Evolutionary conservation across 2,888 invertebrate genomes (phyloP), one percentile per base, ranked within the genome.

Genomic region (Parapristionchus giblindavisi): DNA sequence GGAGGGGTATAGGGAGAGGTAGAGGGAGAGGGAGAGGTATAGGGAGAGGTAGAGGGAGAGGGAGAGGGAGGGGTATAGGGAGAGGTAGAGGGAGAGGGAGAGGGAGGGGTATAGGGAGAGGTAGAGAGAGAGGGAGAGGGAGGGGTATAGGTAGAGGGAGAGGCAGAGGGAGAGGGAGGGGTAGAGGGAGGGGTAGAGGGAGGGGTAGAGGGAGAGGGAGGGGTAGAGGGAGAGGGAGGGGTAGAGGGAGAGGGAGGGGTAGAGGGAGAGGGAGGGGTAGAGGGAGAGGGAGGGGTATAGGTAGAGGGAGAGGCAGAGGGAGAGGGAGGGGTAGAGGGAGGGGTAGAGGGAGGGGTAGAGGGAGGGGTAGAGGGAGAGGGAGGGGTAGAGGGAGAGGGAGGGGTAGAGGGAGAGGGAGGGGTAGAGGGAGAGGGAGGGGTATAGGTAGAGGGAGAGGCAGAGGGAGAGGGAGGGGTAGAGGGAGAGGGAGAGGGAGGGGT

Each of bases 281-380:
- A n/a, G n/a, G n/a, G n/a, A n/a, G n/a, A n/a, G n/a, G n/a, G n/a
- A n/a, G n/a, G n/a, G n/a, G n/a, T n/a, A n/a, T n/a, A n/a, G n/a
- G n/a, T n/a, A n/a, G n/a, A n/a, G n/a, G n/a, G n/a, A n/a, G n/a
- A n/a, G n/a, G 60, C 60, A 65, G 43, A 36, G 3, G 27, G 21
- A 63, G 63, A 38, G 38, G 24, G 61, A 61, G 32, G n/a, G 61
- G n/a, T 29, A 32, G 61, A n/a, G n/a, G n/a, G n/a, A n/a, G n/a
- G n/a, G n/a, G n/a, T n/a, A n/a, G n/a, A n/a, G n/a, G n/a, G n/a
- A n/a, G n/a, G n/a, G n/a, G n/a, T n/a, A n/a, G n/a, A n/a, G n/a
- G n/a, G 24, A 60, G 27, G 27, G 38, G 61, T 32, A 1, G 70
- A 54, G 70, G n/a, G 68, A 48, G 38, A 43, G 14, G 29, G 34